Conservation (phyloP, 2,888 invertebrate species). For the Diploptera punctata region DNA sequence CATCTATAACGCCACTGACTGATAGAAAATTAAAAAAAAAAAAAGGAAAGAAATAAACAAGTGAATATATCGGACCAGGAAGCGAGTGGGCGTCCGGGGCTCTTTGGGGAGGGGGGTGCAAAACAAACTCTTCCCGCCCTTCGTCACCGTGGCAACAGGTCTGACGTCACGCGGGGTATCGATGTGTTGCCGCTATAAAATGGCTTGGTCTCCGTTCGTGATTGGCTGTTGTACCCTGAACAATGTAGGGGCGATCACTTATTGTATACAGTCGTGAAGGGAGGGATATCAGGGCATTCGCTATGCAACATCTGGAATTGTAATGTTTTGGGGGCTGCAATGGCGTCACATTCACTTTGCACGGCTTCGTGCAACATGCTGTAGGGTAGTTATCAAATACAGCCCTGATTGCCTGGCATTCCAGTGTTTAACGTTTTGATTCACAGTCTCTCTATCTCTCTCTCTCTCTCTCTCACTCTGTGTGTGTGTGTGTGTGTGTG, state of each 20-base stretch:
- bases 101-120: neutral
- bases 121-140: conserved; percentile 16
- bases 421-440: too few species aligned
- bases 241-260: neutral
- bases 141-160: conserved; percentile 40
- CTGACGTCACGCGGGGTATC: conserved; percentile 38
- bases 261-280: neutral
- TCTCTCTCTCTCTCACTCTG: too few species aligned
- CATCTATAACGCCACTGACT: too few species aligned
- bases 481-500: too few species aligned
- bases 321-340: too few species aligned
- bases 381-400: too few species aligned
- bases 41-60: neutral
- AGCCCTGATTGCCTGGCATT: too few species aligned
- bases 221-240: conserved; percentile 17
- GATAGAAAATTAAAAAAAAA: too few species aligned
- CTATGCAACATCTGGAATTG: too few species aligned
- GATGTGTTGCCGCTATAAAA: conserved; percentile 13
- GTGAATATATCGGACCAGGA: conserved; percentile 7
- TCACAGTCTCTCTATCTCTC: too few species aligned
- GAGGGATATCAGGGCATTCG: too few species aligned
- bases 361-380: too few species aligned
- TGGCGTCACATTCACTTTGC: neutral
- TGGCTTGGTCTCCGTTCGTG: conserved; percentile 2
- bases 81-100: conserved; percentile 11